phyloP scores from a whole-genome alignment of 1,140 invertebrate genomes.

The Lutraria rhynchaena region DNA sequence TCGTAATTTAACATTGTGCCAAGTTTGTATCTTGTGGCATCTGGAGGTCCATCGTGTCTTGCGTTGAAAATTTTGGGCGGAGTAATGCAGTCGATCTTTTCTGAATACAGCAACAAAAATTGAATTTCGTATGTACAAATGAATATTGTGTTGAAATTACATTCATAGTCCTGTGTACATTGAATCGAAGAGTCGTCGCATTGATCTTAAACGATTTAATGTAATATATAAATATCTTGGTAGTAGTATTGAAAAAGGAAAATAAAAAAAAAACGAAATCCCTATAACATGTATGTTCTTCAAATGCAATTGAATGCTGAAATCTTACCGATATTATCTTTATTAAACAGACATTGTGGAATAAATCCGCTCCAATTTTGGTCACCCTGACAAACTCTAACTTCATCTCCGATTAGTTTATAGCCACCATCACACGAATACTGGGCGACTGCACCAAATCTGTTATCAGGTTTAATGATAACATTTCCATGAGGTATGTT shows the following conservation, averaged over 20 bases:
- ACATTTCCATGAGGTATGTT: slow-evolving; percentile 63
- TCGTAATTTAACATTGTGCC: slow-evolving; percentile 11
- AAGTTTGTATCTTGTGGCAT: background rate
- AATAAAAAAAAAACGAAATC: too few species aligned
- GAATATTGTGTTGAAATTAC: background rate
- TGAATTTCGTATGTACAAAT: too few species aligned
- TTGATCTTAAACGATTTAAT: background rate
- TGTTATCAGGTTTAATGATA: slow-evolving; percentile 65
- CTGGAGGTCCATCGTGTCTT: background rate
- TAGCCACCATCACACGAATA: slow-evolving; percentile 82
- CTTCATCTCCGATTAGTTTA: slow-evolving; percentile 48
- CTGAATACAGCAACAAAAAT: too few species aligned
- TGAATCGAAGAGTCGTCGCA: background rate
- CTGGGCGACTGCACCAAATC: slow-evolving; percentile 80
- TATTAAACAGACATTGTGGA: slow-evolving; percentile 27
- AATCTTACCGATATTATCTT: slow-evolving; percentile 18
- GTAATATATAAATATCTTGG: background rate
- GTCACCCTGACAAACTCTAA: slow-evolving; percentile 35
- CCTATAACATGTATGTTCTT: too few species aligned
- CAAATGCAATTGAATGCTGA: too few species aligned
- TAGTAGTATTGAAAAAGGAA: background rate
- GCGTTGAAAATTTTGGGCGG: background rate
- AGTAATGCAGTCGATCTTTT: background rate
- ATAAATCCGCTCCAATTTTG: slow-evolving; percentile 34
- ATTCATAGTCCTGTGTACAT: background rate